Base-by-base conservation (phyloP, 2,888 invertebrate species). In the Pilophorus perplexus region DNA sequence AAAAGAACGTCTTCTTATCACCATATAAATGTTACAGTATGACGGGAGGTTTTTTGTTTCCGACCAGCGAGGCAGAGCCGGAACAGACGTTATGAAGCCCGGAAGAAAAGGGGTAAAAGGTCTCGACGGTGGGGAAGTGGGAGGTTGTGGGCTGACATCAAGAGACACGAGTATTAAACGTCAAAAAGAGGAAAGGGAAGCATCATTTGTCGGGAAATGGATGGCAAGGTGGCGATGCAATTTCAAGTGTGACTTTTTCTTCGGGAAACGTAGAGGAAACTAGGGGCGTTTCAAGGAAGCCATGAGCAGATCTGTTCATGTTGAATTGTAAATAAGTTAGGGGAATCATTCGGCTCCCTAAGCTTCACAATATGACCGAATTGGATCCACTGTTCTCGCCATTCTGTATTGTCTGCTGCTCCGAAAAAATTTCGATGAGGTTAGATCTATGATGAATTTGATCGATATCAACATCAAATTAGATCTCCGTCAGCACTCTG, bases 171-270 rank as follows among this genome's bases (percentile, higher is more conserved):
- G 48, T 48, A 48, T 48, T 48, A 48, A 48, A 48, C 22, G 48
- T 48, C 48, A 48, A 48, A 48, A 48, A 48, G 23, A 23, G 22
- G 22, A 48, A 20, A 48, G 42, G 23, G 18, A 23, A 8, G 48
- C 48, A 48, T 48, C 48, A 48, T 48, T 48, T 23, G n/a, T n/a
- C 18, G 16, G 48, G 20, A 48, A 48, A 48, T 48, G 20, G 48
- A 48, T 48, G 48, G 22, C 48, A 22, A 14, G 18, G 48, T 20
- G 22, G 20, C 48, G 22, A 48, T 23, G 48, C 48, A 48, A 48
- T 48, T 48, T 48, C 22, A 48, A 48, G 48, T 23, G 48, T 48
- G 48, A 48, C 48, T 48, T 48, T 48, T 12, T 48, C 48, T 48
- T 20, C 18, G 23, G 48, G 33, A 33, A 33, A 33, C 12, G 12